Percentiles rank a stretch among this genome's conserved stretches.
Evolutionary conservation across 2,113 vertebrate species (phyloP).

Genomic region (Aphelocoma coerulescens): DNA sequence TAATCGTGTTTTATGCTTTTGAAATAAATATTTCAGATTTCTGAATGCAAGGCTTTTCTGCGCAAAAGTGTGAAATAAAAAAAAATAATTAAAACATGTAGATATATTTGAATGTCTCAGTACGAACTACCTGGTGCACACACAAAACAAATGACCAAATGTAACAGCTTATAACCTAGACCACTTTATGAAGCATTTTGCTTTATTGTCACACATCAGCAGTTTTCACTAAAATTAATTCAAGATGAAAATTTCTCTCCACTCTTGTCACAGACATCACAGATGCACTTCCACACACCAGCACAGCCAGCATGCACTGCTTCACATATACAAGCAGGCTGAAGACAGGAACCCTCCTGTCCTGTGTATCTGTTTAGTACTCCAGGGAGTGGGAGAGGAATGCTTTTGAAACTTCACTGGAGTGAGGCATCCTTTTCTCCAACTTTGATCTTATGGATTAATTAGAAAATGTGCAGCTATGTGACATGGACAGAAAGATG

Average conservation of each 20-base stretch:
- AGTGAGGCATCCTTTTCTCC: neutral
- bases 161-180: neutral
- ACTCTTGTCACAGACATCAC: neutral
- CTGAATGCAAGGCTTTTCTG: neutral
- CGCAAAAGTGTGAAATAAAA: neutral
- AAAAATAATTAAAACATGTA: neutral
- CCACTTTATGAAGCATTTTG: neutral
- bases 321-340: neutral
- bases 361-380: neutral
- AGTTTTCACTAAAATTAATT: neutral
- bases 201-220: neutral
- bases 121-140: neutral
- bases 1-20: neutral
- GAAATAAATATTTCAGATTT: neutral
- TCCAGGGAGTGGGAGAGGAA: neutral
- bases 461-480: neutral
- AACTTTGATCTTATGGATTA: neutral
- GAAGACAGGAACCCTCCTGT: neutral
- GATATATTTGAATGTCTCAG: neutral
- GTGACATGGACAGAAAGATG: neutral
- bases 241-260: neutral
- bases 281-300: neutral
- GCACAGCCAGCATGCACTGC: rapidly evolving
- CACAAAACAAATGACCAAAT: neutral
- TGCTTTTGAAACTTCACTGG: neutral